Evolutionary conservation across 1,140 invertebrate genomes (phyloP), one percentile per base, ranked within the genome.

Genomic region (Triops cancriformis): DNA sequence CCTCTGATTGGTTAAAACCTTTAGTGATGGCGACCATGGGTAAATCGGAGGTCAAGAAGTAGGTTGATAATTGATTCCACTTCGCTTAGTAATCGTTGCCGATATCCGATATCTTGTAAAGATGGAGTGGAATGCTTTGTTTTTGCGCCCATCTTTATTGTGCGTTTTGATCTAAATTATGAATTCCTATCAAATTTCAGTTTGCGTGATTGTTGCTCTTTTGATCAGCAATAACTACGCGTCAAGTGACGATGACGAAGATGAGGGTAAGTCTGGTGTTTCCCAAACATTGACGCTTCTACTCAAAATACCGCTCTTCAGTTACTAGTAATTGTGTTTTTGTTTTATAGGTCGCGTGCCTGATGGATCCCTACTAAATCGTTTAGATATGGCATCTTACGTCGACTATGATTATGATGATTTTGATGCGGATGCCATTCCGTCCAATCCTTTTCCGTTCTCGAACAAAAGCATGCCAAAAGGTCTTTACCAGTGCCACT

Each of bases 401-500:
- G 73, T 27, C 41, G 31, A 26, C 26, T 75, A 42, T 11, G 74
- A 75, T 23, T 27, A 75, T 45, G 74, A 43, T n/a, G 74, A 45
- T 23, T 75, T 23, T 26, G 45, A 45, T 26, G 51, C 1, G 42
- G 45, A 75, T 14, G 31, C 45, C 5, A 41, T 14, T 26, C 73
- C 31, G 26, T 74, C 31, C n/a, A 28, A 42, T 43, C 6, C n/a
- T 27, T 18, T 76, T 64, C 14, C 23, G 51, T 64, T 64, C 14
- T 64, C 26, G 18, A 76, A 76, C 23, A n/a, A 28, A 11, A 76
- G 64, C 18, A 42, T 43, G 75, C 10, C 26, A 26, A 26, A 76
- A n/a, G 42, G 42, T 26, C 43, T 51, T 27, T 82, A 81, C 76
- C 81, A 81, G 73, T 84, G 83, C 76, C 76, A 79, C 74, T 81